Conservation (phyloP, 2,113 vertebrate species). For the Corythornis madagascariensis region DNA sequence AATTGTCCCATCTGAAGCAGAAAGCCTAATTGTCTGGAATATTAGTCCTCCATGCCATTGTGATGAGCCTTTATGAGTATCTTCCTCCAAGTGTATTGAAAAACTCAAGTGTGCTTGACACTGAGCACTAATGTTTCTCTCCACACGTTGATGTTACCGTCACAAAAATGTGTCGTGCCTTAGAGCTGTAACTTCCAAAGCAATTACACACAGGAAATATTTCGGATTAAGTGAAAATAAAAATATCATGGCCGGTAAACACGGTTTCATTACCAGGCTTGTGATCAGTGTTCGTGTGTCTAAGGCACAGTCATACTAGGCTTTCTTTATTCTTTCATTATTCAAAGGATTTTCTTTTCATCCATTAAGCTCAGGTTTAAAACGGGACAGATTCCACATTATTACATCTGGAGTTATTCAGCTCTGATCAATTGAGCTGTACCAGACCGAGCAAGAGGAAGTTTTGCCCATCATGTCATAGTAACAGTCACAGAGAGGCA, state of each 20-base stretch:
- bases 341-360: neutral
- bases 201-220: slow-evolving; percentile 72
- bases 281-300: neutral
- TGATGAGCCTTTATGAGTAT: slow-evolving; percentile 51
- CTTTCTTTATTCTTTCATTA: slow-evolving; percentile 13
- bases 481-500: neutral
- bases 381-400: neutral
- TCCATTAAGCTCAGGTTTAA: slow-evolving; percentile 15
- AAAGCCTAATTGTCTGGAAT: slow-evolving; percentile 73
- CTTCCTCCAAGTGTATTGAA: slow-evolving; percentile 63
- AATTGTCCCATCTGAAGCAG: slow-evolving; percentile 75
- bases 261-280: slow-evolving; percentile 28
- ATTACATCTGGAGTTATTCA: slow-evolving; percentile 25
- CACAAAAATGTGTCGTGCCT: slow-evolving; percentile 72
- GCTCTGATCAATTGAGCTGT: neutral
- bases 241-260: slow-evolving; percentile 68
- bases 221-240: slow-evolving; percentile 56
- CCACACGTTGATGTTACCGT: slow-evolving; percentile 47
- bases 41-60: slow-evolving; percentile 63
- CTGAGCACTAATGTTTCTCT: slow-evolving; percentile 64
- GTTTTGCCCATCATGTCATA: neutral
- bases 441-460: neutral
- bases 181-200: slow-evolving; percentile 70
- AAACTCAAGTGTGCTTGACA: slow-evolving; percentile 77
- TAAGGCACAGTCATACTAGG: neutral